Percentiles rank a stretch among this genome's conserved stretches.
phyloP scores from a whole-genome alignment of 2,113 vertebrate genomes.

The Xenus cinereus region DNA sequence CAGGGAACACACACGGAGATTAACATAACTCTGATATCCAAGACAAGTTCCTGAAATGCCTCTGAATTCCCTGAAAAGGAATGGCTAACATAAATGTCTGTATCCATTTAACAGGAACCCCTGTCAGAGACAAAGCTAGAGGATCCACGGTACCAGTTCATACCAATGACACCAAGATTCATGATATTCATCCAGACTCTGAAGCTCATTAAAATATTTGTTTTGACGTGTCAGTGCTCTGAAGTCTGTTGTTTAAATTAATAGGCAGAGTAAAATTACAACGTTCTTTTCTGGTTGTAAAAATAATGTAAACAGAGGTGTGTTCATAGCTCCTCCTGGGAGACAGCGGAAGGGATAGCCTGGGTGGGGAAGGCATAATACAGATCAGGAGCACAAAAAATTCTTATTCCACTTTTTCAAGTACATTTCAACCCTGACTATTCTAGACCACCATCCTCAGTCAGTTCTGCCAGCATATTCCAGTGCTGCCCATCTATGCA shows the following conservation, averaged over 20 bases:
- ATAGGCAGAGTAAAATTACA: neutral
- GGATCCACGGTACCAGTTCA: neutral
- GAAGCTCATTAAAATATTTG: neutral
- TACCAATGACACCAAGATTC: neutral
- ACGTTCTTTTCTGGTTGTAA: neutral
- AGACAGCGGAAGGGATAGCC: neutral
- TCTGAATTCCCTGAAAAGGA: neutral
- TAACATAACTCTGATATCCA: neutral
- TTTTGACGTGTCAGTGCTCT: neutral
- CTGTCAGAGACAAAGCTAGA: neutral
- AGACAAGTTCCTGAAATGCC: neutral
- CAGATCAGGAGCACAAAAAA: neutral
- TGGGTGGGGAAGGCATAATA: neutral
- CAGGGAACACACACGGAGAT: fast-evolving
- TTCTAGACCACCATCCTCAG: neutral
- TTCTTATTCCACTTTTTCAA: neutral
- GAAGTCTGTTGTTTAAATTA: neutral
- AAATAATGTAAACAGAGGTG: neutral
- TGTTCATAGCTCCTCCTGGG: neutral
- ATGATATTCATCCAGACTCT: neutral
- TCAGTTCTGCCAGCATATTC: neutral
- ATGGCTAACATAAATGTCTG: neutral
- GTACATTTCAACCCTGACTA: neutral
- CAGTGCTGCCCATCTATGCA: neutral
- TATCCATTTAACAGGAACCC: neutral